Evolutionary conservation across 2,888 invertebrate species (phyloP), one percentile per base, ranked within the genome.

Genomic region (Drosophila paucipuncta): DNA sequence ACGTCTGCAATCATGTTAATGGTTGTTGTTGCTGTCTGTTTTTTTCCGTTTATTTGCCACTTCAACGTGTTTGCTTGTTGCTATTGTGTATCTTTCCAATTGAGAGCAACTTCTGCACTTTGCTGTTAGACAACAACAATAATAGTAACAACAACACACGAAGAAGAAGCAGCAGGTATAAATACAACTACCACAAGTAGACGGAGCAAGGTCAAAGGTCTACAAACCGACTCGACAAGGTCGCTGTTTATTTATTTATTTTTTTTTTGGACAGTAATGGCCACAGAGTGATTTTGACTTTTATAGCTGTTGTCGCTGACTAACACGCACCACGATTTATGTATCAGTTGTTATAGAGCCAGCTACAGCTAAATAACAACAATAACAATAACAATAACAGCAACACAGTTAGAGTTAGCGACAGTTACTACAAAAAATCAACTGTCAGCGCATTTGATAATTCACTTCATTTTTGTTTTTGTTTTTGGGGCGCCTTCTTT

Each of bases 161-260:
- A 47, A 25, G 47, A 47, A 25, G n/a, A 13, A 73, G 55, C 63
- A 65, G 35, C 47, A 68, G 64, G 65, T 66, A 70, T 59, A 71
- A 68, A 69, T 83, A 68, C 64, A 76, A 68, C 68, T 67, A 76
- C 67, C 66, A 72, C 71, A 80, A 69, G 63, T 77, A 83, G 68
- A 88, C 84, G 71, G 69, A 78, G 82, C 87, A 86, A 86, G 85
- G 85, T 86, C 85, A 86, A 86, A 86, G 85, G 85, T 86, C 85
- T 84, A 86, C 89, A 86, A 86, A 86, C 85, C 89, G 84, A 72
- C 68, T 66, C 35, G 78, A 67, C 87, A 86, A 86, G 85, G 85
- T 76, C 85, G 80, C 73, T 37, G n/a, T 55, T 33, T 39, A 39
- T 37, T 47, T 47, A 25, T 16, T 22, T 47, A 22, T 47, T 47